These are phyloP conservation scores for Lycaon pictus DNA, from an alignment of 2,113 vertebrate genomes.

Conservation along the genomic window DNA sequence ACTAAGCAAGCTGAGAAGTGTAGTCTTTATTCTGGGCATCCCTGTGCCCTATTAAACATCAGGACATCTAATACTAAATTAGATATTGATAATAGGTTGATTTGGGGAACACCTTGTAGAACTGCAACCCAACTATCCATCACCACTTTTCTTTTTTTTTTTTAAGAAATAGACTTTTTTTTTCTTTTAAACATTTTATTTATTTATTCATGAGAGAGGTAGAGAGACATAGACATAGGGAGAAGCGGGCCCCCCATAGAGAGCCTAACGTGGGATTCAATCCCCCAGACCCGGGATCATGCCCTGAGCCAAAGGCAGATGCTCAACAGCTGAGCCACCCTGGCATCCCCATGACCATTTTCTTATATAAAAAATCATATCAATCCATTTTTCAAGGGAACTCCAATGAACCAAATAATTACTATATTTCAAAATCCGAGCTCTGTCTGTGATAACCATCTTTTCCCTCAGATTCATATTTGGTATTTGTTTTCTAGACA, in stretches of 20 bases:
- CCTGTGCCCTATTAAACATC: neutral
- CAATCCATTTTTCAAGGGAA: neutral
- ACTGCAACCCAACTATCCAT: neutral
- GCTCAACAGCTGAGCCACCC: too few species aligned
- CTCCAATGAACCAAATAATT: neutral
- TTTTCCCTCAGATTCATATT: neutral
- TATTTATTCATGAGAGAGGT: too few species aligned
- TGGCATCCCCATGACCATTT: neutral
- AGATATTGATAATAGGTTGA: neutral
- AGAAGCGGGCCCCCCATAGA: too few species aligned
- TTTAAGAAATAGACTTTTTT: too few species aligned
- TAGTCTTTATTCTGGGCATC: neutral
- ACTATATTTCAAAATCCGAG: neutral
- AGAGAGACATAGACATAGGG: too few species aligned
- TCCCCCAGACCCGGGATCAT: too few species aligned
- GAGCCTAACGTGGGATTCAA: too few species aligned
- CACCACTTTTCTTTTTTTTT: neutral
- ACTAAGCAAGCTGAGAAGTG: neutral
- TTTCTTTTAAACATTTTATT: too few species aligned
- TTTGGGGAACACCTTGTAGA: neutral
- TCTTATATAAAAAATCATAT: neutral
- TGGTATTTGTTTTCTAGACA: neutral
- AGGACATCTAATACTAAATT: neutral
- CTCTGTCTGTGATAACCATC: neutral
- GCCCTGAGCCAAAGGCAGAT: too few species aligned